Conservation (phyloP, 1,140 invertebrate species). For the Dendroctonus ponderosae region DNA sequence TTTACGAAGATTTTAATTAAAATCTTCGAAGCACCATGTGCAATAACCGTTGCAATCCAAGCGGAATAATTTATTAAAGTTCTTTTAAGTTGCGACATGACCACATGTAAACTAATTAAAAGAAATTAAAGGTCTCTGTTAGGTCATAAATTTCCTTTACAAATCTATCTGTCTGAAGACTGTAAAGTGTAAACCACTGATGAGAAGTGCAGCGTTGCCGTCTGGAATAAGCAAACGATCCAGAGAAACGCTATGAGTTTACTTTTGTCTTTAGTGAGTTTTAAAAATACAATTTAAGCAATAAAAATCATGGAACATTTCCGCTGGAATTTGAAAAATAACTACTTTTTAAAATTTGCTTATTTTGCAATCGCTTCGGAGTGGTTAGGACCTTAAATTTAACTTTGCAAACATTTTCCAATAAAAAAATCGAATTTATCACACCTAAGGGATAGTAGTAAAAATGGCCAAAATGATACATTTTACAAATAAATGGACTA, state of each 20-base stretch:
- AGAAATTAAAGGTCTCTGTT: conserved; percentile 41
- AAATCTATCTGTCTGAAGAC: conserved; percentile 44
- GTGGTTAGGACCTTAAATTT: no score
- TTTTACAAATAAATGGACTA: no score
- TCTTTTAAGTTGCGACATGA: conserved; percentile 35
- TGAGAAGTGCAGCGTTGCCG: conserved; percentile 3
- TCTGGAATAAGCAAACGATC: conserved; percentile 21
- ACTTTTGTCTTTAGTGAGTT: neutral
- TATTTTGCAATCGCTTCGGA: no score
- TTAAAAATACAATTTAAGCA: no score
- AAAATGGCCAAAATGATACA: no score
- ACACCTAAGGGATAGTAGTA: no score
- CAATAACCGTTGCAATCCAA: conserved; percentile 26
- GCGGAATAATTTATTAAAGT: conserved; percentile 38
- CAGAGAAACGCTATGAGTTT: neutral
- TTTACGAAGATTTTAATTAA: conserved; percentile 27
- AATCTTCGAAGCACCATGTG: conserved; percentile 26
- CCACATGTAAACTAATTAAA: conserved; percentile 42
- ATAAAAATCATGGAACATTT: no score
- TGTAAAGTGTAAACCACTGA: conserved; percentile 1
- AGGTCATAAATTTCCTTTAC: conserved; percentile 45
- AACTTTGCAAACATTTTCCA: no score
- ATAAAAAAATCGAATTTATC: no score
- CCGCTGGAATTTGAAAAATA: no score
- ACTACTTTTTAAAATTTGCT: no score